Evolutionary conservation across 2,797 vertebrate genomes (phyloP), one percentile per base, ranked within the genome.

Genomic region (Thaleichthys pacificus): DNA sequence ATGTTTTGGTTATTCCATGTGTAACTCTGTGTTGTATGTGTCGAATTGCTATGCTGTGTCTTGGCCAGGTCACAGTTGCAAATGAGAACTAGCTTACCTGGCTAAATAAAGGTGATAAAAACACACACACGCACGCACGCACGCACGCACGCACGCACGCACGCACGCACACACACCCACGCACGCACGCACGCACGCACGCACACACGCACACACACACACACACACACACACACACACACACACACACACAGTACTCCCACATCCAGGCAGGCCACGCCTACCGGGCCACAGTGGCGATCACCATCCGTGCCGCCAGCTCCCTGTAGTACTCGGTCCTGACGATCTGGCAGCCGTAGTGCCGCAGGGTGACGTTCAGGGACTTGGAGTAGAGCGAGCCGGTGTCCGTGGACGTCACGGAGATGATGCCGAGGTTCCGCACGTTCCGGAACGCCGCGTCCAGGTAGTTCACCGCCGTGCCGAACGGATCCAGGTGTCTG

Each of bases 291-390:
- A 97, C 90, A 0, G 96, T 92, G 54, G 95, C 95, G 17, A 96
- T 78, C 0, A 99, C 92, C 89, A 95, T 93, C 70, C 97, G 95
- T 4, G 96, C 96, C 0, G 97, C 97, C 75, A 98, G 90, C 77
- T 99, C 97, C 67, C 88, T 95, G 91, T 95, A 99, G 91, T 99
- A 99, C 76, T 99, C 97, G 0, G 97, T 99, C 70, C 97, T 93
- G 24, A 98, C 94, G 35, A 99, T 95, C 80, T 95, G 94, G 70
- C 96, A 97, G 28, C 95, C 92, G 0, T 99, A 99, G 87, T 98
- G 96, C 0, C 97, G 95, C 76, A 95, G 92, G 0, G 97, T 95
- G 71, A 98, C 95, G 0, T 99, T 95, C 6, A 95, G 94, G 0
- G 94, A 94, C 88, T 98, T 99, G 79, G 96, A 94, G 76, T 97